Evolutionary conservation across 2,113 vertebrate species (phyloP).

Genomic region (Haemorhous mexicanus): DNA sequence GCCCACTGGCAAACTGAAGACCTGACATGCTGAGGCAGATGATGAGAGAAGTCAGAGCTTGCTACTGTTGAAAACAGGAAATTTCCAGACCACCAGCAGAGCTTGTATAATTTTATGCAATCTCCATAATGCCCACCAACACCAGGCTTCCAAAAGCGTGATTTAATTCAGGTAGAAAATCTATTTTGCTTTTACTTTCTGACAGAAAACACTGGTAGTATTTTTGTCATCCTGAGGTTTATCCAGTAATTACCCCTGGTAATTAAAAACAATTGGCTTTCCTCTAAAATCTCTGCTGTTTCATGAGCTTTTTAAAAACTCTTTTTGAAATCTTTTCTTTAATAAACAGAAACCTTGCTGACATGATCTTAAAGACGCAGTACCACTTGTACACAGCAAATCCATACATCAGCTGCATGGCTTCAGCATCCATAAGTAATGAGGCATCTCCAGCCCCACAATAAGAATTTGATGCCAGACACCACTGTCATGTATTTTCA

Average conservation of each 20-base stretch:
- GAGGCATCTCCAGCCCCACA: neutral
- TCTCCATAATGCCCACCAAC: neutral
- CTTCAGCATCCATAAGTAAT: neutral
- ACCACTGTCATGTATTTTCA: constrained; percentile 16
- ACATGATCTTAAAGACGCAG: neutral
- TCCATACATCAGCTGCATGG: neutral
- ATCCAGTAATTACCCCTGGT: neutral
- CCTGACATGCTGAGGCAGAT: neutral
- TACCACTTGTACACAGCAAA: neutral
- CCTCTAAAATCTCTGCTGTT: neutral
- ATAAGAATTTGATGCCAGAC: constrained; percentile 1
- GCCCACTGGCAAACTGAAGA: neutral
- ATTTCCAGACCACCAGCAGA: neutral
- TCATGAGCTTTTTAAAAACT: neutral
- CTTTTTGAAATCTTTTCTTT: neutral
- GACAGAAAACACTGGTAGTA: neutral
- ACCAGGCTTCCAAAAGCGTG: neutral
- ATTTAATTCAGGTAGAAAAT: neutral
- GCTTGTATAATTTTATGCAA: neutral
- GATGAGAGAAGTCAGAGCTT: neutral
- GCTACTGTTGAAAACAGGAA: neutral
- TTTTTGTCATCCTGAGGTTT: neutral
- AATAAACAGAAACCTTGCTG: neutral
- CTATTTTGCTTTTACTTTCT: neutral
- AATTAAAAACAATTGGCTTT: neutral